These are phyloP conservation scores for Strongylocentrotus purpuratus DNA, from an alignment of 35 echinoderm and acorn worm species.

Conservation along the genomic window DNA sequence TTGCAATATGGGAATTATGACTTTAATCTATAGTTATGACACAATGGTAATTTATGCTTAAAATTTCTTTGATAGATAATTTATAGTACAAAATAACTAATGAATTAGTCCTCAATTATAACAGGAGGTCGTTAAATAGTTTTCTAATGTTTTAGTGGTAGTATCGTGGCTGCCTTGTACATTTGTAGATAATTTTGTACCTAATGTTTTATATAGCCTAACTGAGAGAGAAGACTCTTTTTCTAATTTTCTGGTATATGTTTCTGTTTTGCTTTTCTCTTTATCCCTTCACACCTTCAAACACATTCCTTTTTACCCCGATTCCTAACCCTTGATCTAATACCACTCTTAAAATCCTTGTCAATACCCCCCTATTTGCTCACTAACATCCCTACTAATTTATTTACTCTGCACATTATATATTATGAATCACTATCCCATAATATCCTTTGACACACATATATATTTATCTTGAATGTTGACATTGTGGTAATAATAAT, in stretches of 20 bases:
- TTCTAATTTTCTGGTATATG: background rate
- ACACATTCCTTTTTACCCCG: background rate
- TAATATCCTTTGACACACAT: background rate
- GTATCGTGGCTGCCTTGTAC: background rate
- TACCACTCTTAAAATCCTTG: background rate
- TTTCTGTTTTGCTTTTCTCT: background rate
- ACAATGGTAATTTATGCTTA: too few species aligned
- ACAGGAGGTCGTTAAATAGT: too few species aligned
- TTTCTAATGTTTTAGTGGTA: too few species aligned
- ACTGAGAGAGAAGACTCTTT: background rate
- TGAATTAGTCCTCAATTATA: too few species aligned
- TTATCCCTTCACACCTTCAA: background rate
- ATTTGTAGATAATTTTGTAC: background rate
- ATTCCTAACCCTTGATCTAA: background rate
- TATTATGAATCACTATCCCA: background rate
- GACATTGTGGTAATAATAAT: background rate
- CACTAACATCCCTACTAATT: background rate
- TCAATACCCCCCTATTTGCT: background rate
- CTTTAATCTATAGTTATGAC: too few species aligned
- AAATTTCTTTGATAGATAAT: too few species aligned
- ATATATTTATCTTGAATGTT: slow-evolving; percentile 14
- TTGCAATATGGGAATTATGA: too few species aligned
- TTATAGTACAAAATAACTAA: too few species aligned
- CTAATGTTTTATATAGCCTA: background rate
- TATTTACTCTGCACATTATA: background rate